Base-by-base conservation (phyloP, 2,797 vertebrate species). In the Apogon talboti region DNA sequence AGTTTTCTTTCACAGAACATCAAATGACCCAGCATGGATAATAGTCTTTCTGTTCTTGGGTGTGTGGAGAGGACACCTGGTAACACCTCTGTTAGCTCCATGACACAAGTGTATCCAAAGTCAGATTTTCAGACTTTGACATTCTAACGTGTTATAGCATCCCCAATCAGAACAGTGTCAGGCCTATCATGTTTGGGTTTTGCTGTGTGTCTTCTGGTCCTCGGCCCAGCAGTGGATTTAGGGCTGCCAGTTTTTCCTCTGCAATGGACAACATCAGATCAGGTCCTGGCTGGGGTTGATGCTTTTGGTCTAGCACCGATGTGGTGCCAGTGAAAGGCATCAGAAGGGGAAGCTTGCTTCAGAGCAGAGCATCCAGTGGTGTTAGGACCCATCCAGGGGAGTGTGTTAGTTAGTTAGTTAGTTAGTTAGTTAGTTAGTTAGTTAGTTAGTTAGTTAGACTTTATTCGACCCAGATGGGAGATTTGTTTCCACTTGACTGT, bases 31-130 rank as follows among this genome's bases (percentile, higher is more conserved):
- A 51, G 40, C 4, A 6, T 58, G 47, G 48, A 56, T 53, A 65
- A 35, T 60, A 53, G 65, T 65, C 54, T 42, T 53, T 33, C 46
- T 40, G 33, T 55, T 30, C 33, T 45, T 40, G 21, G 56, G 52
- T 46, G 33, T 52, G 55, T 38, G n/a, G 15, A 38, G 56, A 41
- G 33, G 30, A 53, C 21, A 40, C 41, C 3, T 38, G 54, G 65
- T n/a, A n/a, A n/a, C n/a, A n/a, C n/a, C 30, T 11, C 18, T 45
- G 30, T 45, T 40, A 28, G 33, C 48, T 59, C n/a, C 19, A 40
- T 59, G 28, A 45, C 51, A 66, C 9, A 7, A 49, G 15, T 49
- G 52, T 46, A 44, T 11, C 46, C 28, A 38, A 2, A 13, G 38
- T 45, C 24, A 54, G 42, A 40, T 24, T 60, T 40, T 47, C 44